Evolutionary conservation across 2,888 invertebrate species (phyloP), one percentile per base, ranked within the genome.

Genomic region (Tetrapedia diversipes): DNA sequence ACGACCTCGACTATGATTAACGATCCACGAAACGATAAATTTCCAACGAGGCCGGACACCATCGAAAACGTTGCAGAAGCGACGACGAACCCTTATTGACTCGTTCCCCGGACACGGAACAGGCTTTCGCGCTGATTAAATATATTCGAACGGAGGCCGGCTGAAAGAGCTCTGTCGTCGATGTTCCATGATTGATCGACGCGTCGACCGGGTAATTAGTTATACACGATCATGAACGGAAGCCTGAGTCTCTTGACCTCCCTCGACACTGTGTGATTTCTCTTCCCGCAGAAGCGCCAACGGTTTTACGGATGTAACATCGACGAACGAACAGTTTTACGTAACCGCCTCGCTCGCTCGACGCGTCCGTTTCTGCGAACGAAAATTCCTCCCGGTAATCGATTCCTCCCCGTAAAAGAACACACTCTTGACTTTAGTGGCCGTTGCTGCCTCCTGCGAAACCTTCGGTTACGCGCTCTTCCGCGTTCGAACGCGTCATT

Each of bases 371-470:
- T 54, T 41, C 34, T 47, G 29, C 32, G 45, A 34, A 53, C 76
- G 39, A 75, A n/a, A 65, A 75, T 75, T 59, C 74, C 45, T 59
- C 1, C 7, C 53, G n/a, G 32, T 75, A 75, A 75, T 65, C 75
- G 76, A 75, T 76, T 75, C 45, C 27, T 39, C 59, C 39, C 29
- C 53, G 27, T 49, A 49, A 57, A n/a, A 74, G 56, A 53, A 37
- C 41, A 59, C 57, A 43, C 29, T 39, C 27, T 41, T 24, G 24
- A 27, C 56, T 65, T 45, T 43, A 41, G 27, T 51, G 37, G 24
- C 22, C 29, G 14, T 11, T 45, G 49, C 22, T 45, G 49, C 22
- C 37, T 22, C 3, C 16, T 47, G 27, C n/a, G 11, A 45, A 53
- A 32, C 57, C 47, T 57, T 37, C 29, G 24, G 61, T 49, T 43